A percentile compares a stretch with the other conserved stretches of the same genome.
These are phyloP conservation scores for Aethes cnicana DNA, from an alignment of 2,888 invertebrate species.

Conservation along the genomic window DNA sequence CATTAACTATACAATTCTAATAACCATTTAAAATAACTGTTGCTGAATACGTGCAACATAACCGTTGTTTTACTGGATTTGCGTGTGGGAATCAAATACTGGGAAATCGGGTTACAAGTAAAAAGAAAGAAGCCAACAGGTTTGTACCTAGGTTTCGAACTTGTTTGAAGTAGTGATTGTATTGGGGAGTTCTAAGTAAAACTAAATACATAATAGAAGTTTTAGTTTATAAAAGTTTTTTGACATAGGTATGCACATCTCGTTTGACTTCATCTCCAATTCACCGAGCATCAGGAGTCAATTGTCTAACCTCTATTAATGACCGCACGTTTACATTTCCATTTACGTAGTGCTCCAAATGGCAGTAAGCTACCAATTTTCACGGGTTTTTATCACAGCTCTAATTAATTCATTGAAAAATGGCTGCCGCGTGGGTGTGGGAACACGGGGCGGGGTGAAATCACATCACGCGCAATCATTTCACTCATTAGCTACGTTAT, in stretches of 20 bases:
- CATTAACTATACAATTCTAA: conserved; percentile 16
- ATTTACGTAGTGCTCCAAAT: conserved; percentile 17
- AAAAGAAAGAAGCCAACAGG: too few species aligned
- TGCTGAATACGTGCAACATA: conserved; percentile 1
- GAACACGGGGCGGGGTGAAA: conserved; percentile 21
- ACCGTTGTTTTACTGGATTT: background rate
- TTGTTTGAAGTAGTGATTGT: too few species aligned
- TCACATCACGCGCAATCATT: conserved; percentile 12
- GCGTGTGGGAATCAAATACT: background rate
- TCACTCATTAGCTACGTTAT: conserved; percentile 14
- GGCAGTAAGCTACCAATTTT: conserved; percentile 18
- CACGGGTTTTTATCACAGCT: conserved; percentile 31
- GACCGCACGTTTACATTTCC: conserved; percentile 19
- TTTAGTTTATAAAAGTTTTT: too few species aligned
- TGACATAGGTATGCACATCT: too few species aligned
- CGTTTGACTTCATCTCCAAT: too few species aligned
- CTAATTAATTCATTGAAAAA: conserved; percentile 48
- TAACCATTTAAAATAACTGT: conserved; percentile 20
- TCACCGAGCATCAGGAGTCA: too few species aligned
- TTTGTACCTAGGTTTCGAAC: too few species aligned
- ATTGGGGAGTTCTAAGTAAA: too few species aligned
- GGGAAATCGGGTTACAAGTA: too few species aligned
- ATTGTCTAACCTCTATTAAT: background rate
- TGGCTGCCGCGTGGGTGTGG: conserved; percentile 28
- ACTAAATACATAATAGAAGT: too few species aligned